These are phyloP conservation scores for Gadopsis bispinosus DNA, from an alignment of 2,797 vertebrate species.

Conservation along the genomic window DNA sequence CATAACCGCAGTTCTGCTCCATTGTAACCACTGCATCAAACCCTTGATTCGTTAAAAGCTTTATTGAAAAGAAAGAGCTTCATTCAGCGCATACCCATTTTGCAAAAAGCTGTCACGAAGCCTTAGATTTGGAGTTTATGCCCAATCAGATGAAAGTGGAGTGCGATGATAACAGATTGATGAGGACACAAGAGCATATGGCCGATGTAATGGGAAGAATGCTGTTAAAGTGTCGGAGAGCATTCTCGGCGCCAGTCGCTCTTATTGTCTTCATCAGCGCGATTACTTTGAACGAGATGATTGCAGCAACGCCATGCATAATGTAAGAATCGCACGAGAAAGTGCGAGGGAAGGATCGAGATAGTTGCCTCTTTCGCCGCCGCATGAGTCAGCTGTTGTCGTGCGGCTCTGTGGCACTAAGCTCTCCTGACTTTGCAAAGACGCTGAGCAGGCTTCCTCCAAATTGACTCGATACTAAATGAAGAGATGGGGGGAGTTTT, in stretches of 20 bases:
- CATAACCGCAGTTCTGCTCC: conserved; percentile 29
- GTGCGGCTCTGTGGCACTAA: conserved; percentile 31
- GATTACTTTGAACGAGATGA: conserved; percentile 55
- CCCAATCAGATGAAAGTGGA: conserved; percentile 36
- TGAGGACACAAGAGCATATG: conserved; percentile 43
- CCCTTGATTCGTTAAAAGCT: conserved; percentile 27
- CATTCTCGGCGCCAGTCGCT: conserved; percentile 37
- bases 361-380: conserved; percentile 34
- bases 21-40: conserved; percentile 17
- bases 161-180: conserved; percentile 38
- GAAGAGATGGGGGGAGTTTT: conserved; percentile 28
- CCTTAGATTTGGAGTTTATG: conserved; percentile 17
- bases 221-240: conserved; percentile 10
- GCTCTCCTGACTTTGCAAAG: conserved; percentile 55
- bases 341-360: conserved; percentile 14
- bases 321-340: conserved; percentile 33
- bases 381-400: conserved; percentile 69
- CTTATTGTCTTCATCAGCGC: conserved; percentile 55
- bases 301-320: conserved; percentile 38
- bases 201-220: conserved; percentile 11
- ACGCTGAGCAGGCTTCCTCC: conserved; percentile 56
- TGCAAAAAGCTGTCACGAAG: conserved; percentile 13
- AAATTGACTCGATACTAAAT: conserved; percentile 49
- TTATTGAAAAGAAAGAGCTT: conserved; percentile 9
- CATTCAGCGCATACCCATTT: neutral